A percentile compares a stretch with the other conserved stretches of the same genome.
These are phyloP conservation scores for Salpingus planirostris DNA, from an alignment of 2,888 invertebrate genomes.

Conservation along the genomic window DNA sequence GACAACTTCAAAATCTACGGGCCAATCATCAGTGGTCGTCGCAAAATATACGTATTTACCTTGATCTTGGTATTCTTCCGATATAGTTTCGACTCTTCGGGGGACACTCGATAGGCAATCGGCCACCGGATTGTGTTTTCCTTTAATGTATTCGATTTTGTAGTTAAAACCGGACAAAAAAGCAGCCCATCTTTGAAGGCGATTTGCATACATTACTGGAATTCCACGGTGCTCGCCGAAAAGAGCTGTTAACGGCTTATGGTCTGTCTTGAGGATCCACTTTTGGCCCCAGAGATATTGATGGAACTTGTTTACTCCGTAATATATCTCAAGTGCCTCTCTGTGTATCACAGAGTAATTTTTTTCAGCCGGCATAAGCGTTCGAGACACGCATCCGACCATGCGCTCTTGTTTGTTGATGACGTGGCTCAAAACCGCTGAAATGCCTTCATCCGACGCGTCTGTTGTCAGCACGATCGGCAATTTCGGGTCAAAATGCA, in stretches of 20 bases:
- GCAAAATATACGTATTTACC: not conserved
- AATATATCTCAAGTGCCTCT: slow-evolving; percentile 10
- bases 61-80: not conserved
- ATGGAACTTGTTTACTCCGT: slow-evolving; percentile 7
- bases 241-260: slow-evolving; percentile 7
- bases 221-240: slow-evolving; percentile 8
- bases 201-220: slow-evolving; percentile 7
- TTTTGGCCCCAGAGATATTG: slow-evolving; percentile 4
- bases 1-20: not conserved
- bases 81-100: not conserved
- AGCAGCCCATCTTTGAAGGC: slow-evolving; percentile 11
- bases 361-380: too few species aligned
- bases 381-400: slow-evolving; percentile 11
- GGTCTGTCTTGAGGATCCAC: slow-evolving; percentile 6
- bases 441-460: slow-evolving; percentile 9
- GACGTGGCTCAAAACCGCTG: slow-evolving; percentile 8
- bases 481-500: slow-evolving; percentile 6
- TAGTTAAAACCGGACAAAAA: too few species aligned
- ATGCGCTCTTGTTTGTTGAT: slow-evolving; percentile 5
- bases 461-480: slow-evolving; percentile 15
- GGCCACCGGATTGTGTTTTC: not conserved
- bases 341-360: too few species aligned
- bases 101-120: not conserved
- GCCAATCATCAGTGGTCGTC: not conserved
- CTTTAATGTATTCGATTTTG: slow-evolving; percentile 7